phyloP scores from a whole-genome alignment of 2,888 invertebrate species.

The Hofmannophila pseudospretella region DNA sequence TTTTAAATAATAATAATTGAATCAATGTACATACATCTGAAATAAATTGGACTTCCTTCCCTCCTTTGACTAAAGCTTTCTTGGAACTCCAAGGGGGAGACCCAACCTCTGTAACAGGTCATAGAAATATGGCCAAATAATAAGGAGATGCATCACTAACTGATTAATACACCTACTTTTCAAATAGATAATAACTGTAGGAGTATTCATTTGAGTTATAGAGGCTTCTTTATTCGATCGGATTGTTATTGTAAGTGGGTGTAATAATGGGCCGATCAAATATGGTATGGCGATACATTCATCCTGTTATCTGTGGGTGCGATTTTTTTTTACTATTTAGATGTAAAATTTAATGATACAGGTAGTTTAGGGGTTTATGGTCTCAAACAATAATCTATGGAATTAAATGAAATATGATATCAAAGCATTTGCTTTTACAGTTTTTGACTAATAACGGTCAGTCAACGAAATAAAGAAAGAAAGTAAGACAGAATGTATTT shows the following conservation, averaged over 20 bases:
- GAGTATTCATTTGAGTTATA: slow-evolving; percentile 38
- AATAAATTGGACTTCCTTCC: too few relatives aligned
- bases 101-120: not conserved
- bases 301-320: too few relatives aligned
- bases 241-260: slow-evolving; percentile 25
- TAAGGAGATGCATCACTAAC: slow-evolving; percentile 23
- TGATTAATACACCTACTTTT: slow-evolving; percentile 54
- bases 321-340: too few relatives aligned
- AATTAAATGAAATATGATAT: too few relatives aligned
- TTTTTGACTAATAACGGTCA: too few relatives aligned
- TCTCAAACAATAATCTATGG: too few relatives aligned
- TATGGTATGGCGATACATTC: slow-evolving; percentile 1
- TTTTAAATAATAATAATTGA: slow-evolving; percentile 76
- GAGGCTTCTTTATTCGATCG: slow-evolving; percentile 24
- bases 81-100: not conserved
- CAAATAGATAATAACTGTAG: slow-evolving; percentile 32
- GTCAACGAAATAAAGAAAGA: too few relatives aligned
- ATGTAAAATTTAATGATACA: too few relatives aligned
- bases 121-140: not conserved
- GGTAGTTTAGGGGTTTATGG: too few relatives aligned
- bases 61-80: too few relatives aligned
- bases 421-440: too few relatives aligned
- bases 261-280: slow-evolving; percentile 6
- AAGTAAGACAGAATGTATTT: too few relatives aligned
- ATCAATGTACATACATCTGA: slow-evolving; percentile 42